phyloP scores from a whole-genome alignment of 2,113 vertebrate species.

The Syngnathus typhle region DNA sequence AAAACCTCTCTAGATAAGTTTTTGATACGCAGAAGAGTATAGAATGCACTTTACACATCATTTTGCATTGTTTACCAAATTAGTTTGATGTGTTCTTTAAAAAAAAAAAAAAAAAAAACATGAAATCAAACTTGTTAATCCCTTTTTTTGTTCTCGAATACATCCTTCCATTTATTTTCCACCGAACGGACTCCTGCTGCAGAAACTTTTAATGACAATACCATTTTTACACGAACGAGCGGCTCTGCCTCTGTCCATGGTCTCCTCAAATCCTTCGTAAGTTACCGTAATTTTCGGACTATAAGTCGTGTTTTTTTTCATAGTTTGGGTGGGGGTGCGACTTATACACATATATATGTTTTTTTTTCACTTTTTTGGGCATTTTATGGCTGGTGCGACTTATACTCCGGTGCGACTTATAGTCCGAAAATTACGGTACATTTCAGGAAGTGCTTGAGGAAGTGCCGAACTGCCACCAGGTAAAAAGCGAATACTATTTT shows the following conservation, averaged over 20 bases:
- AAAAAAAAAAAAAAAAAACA: too few relatives aligned
- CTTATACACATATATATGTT: too few relatives aligned
- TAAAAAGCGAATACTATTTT: conserved; percentile 6
- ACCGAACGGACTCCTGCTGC: not conserved
- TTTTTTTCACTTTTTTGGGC: too few relatives aligned
- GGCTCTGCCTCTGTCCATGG: conserved; percentile 15
- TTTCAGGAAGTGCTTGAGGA: too few relatives aligned
- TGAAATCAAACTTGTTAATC: too few relatives aligned
- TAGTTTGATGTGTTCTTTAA: not conserved
- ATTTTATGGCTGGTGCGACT: too few relatives aligned
- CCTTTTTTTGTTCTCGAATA: too few relatives aligned
- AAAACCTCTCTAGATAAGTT: conserved; percentile 3
- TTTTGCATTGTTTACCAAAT: not conserved
- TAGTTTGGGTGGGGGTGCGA: too few relatives aligned
- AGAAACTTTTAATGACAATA: not conserved
- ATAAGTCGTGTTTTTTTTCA: too few relatives aligned
- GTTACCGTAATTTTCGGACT: conserved; percentile 35
- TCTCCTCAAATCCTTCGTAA: conserved; percentile 39
- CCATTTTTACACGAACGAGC: not conserved
- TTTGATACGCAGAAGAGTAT: not conserved
- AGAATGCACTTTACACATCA: not conserved
- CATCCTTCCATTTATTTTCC: too few relatives aligned
- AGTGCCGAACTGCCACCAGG: conserved; percentile 56
- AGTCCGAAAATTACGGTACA: too few relatives aligned
- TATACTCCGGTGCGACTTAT: too few relatives aligned